phyloP scores from a whole-genome alignment of 2,797 vertebrate genomes.

The Ataeniobius toweri region DNA sequence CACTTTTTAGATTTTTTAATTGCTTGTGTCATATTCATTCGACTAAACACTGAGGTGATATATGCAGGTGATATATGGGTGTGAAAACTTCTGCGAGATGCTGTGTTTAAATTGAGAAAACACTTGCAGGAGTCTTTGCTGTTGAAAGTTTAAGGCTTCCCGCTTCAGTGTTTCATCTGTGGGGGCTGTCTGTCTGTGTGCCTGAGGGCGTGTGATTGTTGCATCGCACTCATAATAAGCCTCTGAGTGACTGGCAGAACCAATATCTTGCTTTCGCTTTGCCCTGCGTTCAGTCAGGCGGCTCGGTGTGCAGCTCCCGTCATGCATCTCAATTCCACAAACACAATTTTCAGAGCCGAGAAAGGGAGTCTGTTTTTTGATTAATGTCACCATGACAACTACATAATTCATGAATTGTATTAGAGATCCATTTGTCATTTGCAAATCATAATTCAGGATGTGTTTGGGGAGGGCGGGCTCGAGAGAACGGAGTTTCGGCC shows the following conservation, averaged over 20 bases:
- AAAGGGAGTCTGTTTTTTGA: conserved; percentile 75
- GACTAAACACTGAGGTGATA: neutral
- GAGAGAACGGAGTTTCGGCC: conserved; percentile 29
- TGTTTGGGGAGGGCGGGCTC: conserved; percentile 44
- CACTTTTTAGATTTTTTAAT: neutral
- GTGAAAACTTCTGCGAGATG: neutral
- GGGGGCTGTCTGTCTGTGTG: conserved; percentile 58
- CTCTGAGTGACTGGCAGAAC: conserved; percentile 75
- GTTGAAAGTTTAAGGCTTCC: conserved; percentile 40
- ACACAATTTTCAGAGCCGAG: conserved; percentile 72
- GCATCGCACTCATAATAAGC: conserved; percentile 71
- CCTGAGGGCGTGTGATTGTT: conserved; percentile 68
- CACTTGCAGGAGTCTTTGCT: conserved; percentile 19
- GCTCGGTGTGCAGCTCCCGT: conserved; percentile 58
- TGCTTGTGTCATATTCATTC: neutral
- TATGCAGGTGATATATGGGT: neutral
- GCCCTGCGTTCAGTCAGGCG: conserved; percentile 62
- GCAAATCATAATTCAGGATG: conserved; percentile 79
- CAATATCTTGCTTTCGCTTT: conserved; percentile 72
- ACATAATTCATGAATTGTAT: conserved; percentile 86
- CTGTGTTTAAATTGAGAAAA: neutral
- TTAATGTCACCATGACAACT: conserved; percentile 85
- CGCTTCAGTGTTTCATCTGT: conserved; percentile 50
- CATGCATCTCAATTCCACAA: conserved; percentile 81
- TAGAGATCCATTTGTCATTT: conserved; percentile 82